Evolutionary conservation across 2,113 vertebrate species (phyloP).

Genomic region (Cavia porcellus): DNA sequence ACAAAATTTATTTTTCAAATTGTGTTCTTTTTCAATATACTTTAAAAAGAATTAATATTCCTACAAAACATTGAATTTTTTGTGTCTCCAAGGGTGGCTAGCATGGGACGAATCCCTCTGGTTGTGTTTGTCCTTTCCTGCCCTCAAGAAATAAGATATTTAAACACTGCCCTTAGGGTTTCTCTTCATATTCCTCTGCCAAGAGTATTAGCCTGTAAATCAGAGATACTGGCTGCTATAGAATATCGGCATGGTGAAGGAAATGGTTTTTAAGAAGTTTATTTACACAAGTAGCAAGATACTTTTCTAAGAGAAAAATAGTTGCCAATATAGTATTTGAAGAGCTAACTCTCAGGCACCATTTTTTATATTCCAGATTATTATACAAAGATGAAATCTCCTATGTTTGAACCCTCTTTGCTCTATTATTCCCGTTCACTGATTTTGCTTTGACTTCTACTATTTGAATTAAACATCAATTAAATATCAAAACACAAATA

Average conservation of each 20-base stretch:
- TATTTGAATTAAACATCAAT: not conserved
- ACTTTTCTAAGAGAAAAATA: conserved; percentile 28
- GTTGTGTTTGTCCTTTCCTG: conserved; percentile 42
- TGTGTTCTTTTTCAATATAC: not conserved
- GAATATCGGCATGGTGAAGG: conserved; percentile 8
- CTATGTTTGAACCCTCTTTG: not conserved
- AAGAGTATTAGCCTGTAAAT: conserved; percentile 53
- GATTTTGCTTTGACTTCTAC: not conserved
- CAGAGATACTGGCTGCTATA: conserved; percentile 34
- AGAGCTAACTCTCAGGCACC: not conserved
- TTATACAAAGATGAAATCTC: not conserved
- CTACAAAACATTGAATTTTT: not conserved
- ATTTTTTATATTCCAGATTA: not conserved
- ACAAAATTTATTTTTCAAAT: conserved; percentile 41
- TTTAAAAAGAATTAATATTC: conserved; percentile 15
- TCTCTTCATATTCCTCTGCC: not conserved
- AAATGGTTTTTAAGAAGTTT: not conserved
- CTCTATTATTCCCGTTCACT: not conserved
- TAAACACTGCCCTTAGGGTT: not conserved
- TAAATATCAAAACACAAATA: not conserved
- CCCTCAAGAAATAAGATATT: conserved; percentile 65
- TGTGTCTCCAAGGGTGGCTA: not conserved
- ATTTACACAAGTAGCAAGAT: conserved; percentile 4
- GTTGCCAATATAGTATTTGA: conserved; percentile 26
- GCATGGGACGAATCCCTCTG: conserved; percentile 22